Conservation (phyloP, 2,888 invertebrate genomes). For the Andrena marginata region DNA sequence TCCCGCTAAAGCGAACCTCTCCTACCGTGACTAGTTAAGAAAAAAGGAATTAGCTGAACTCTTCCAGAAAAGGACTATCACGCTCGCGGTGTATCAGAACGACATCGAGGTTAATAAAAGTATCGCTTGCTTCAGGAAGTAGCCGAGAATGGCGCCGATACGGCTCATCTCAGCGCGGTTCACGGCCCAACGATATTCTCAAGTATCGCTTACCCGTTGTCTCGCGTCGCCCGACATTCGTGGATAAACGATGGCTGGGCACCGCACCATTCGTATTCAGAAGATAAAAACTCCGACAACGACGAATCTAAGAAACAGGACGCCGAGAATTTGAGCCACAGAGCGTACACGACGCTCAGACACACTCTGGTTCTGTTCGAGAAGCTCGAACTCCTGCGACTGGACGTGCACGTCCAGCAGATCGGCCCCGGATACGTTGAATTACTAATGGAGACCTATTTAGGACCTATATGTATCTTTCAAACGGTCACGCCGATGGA, state of each 20-base stretch:
- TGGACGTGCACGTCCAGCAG: constrained; percentile 88
- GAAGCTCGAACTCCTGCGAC: constrained; percentile 86
- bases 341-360: constrained; percentile 88
- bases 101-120: neutral
- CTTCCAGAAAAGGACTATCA: neutral
- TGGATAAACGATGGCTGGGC: constrained; percentile 86
- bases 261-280: constrained; percentile 77
- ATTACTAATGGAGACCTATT: constrained; percentile 87
- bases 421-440: constrained; percentile 93
- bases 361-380: constrained; percentile 89
- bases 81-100: neutral
- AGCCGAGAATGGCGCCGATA: constrained; percentile 95
- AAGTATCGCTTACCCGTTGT: constrained; percentile 45
- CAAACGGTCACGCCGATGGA: constrained; percentile 93
- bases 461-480: constrained; percentile 88
- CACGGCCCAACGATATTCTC: constrained; percentile 87
- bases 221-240: constrained; percentile 75
- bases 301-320: neutral
- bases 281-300: neutral
- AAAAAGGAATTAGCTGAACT: neutral
- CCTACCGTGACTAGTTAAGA: neutral
- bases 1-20: neutral
- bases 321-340: constrained; percentile 85
- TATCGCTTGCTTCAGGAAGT: constrained; percentile 88
- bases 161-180: constrained; percentile 92